A percentile compares a stretch with the other conserved stretches of the same genome.
These are phyloP conservation scores for Lepidurus couesii DNA, from an alignment of 1,140 invertebrate genomes.

Conservation along the genomic window DNA sequence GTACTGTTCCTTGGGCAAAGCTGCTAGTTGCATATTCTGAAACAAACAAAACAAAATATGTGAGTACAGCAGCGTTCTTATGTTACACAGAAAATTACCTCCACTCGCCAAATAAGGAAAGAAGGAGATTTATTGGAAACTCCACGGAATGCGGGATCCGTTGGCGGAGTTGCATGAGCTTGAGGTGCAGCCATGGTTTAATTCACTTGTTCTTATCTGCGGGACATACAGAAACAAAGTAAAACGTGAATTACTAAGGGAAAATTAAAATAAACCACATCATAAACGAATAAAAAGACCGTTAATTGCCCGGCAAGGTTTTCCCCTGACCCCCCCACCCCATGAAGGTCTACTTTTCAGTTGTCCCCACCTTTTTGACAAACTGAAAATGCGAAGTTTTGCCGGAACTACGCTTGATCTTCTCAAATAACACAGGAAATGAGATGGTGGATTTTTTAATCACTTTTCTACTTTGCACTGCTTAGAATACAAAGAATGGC, in stretches of 20 bases:
- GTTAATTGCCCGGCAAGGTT: background rate
- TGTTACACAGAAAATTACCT: slow-evolving; percentile 50
- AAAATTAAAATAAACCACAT: background rate
- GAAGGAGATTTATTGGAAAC: slow-evolving; percentile 63
- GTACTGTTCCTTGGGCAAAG: slow-evolving; percentile 68
- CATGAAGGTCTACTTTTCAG: background rate
- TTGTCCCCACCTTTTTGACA: background rate
- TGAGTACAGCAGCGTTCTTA: background rate
- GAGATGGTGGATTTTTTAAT: background rate
- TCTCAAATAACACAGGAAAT: slow-evolving; percentile 10
- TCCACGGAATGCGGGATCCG: slow-evolving; percentile 59
- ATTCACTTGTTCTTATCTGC: background rate
- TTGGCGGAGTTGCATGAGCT: slow-evolving; percentile 24
- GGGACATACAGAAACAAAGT: no score
- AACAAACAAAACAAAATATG: slow-evolving; percentile 28
- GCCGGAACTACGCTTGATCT: slow-evolving; percentile 13
- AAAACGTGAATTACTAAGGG: background rate
- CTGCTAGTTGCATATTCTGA: slow-evolving; percentile 68
- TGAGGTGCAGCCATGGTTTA: background rate
- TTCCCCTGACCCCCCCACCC: background rate
- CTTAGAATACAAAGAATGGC: background rate
- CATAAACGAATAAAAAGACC: background rate
- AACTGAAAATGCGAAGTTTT: background rate
- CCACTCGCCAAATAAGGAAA: slow-evolving; percentile 75
- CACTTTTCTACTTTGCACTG: background rate